Percentiles rank a stretch among this genome's conserved stretches.
Conservation (phyloP, 2,113 vertebrate species). For the Menura novaehollandiae region DNA sequence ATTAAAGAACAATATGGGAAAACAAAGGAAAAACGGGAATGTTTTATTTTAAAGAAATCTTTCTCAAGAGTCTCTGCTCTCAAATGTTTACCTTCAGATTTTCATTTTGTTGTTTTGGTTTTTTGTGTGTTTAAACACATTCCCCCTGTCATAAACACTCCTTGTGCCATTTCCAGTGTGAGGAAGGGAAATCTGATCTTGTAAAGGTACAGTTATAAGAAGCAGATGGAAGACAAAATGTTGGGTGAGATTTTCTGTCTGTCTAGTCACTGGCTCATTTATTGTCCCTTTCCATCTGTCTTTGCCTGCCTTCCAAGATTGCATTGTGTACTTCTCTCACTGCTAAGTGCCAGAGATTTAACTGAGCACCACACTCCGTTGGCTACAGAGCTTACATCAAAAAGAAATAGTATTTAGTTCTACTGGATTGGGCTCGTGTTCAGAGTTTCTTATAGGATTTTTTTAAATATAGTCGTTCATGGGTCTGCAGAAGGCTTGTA, state of each 20-base stretch:
- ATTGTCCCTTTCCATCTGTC: conserved; percentile 20
- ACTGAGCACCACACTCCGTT: neutral
- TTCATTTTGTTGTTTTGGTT: neutral
- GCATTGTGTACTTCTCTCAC: neutral
- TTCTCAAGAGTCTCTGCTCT: neutral
- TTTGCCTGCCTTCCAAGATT: conserved; percentile 7
- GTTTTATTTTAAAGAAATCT: neutral
- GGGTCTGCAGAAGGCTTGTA: neutral
- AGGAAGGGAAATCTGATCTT: neutral
- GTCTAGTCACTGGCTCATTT: neutral
- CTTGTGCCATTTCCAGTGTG: neutral
- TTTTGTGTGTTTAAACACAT: neutral
- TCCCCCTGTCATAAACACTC: neutral
- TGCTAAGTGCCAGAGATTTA: conserved; percentile 18
- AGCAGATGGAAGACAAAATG: conserved; percentile 3
- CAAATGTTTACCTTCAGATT: neutral
- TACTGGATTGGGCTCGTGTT: neutral
- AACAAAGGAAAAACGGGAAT: neutral
- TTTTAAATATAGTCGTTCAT: neutral
- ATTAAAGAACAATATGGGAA: neutral
- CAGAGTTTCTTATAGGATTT: neutral
- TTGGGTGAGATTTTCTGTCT: conserved; percentile 18
- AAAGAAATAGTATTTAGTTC: neutral
- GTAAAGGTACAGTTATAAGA: neutral
- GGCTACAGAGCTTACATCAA: neutral